Percentiles rank a stretch among this genome's conserved stretches.
phyloP scores from a whole-genome alignment of 1,140 invertebrate species.

The Vanessa tameamea region DNA sequence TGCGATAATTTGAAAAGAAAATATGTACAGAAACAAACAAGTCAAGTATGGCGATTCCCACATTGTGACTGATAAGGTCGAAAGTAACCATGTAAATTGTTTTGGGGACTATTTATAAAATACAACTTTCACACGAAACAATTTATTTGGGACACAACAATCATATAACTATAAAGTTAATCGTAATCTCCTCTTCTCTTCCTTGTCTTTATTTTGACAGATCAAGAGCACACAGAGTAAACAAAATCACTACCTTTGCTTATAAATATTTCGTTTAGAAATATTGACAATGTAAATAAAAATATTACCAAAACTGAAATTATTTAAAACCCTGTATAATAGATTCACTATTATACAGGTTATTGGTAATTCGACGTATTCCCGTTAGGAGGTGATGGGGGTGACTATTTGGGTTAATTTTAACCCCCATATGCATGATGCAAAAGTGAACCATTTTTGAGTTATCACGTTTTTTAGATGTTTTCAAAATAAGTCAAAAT shows the following conservation, averaged over 20 bases:
- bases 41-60: slow-evolving; percentile 78
- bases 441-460: too few species aligned
- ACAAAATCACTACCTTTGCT: slow-evolving; percentile 8
- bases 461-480: too few species aligned
- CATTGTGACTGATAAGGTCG: slow-evolving; percentile 63
- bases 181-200: slow-evolving; percentile 53
- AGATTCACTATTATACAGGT: too few species aligned
- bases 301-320: too few species aligned
- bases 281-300: neutral
- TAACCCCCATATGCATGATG: too few species aligned
- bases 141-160: slow-evolving; percentile 46
- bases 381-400: too few species aligned
- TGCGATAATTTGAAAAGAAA: slow-evolving; percentile 85
- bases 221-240: slow-evolving; percentile 35
- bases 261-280: neutral
- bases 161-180: slow-evolving; percentile 54
- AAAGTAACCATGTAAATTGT: slow-evolving; percentile 65
- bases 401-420: too few species aligned
- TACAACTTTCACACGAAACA: slow-evolving; percentile 42
- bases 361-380: too few species aligned
- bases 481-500: too few species aligned
- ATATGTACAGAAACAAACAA: slow-evolving; percentile 80
- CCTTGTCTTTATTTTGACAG: slow-evolving; percentile 59
- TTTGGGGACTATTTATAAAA: slow-evolving; percentile 37
- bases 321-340: too few species aligned